Conservation (phyloP, 92 coral and sea anemone genomes). For the Blastomussa wellsi region DNA sequence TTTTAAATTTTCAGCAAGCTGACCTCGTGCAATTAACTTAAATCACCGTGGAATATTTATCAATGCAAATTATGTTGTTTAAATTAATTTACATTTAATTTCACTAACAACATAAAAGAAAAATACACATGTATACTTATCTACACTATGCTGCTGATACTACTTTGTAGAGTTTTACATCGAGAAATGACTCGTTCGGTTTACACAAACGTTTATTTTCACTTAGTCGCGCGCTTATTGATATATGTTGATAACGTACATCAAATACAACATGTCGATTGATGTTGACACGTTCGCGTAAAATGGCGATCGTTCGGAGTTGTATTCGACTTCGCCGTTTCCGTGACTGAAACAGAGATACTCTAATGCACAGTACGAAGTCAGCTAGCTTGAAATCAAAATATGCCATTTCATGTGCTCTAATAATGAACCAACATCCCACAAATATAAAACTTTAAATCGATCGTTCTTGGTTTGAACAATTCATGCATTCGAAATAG, state of each 20-base stretch:
- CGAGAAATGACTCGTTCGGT: background rate
- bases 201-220: too few relatives aligned
- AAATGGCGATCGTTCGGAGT: background rate
- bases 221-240: background rate
- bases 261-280: background rate
- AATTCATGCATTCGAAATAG: background rate
- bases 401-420: background rate
- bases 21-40: too few relatives aligned
- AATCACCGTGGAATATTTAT: background rate
- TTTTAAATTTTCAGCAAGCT: background rate
- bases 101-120: background rate
- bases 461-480: background rate
- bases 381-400: background rate
- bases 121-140: background rate
- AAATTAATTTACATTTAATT: background rate
- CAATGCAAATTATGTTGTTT: background rate
- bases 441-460: background rate
- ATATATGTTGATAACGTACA: background rate
- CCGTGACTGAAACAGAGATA: background rate
- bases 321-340: background rate
- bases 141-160: background rate
- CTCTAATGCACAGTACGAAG: constrained; percentile 1
- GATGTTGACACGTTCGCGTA: background rate
- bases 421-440: background rate
- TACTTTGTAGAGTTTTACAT: background rate